Conservation (phyloP, 2,888 invertebrate genomes). For the Mechanitis mazaeus region DNA sequence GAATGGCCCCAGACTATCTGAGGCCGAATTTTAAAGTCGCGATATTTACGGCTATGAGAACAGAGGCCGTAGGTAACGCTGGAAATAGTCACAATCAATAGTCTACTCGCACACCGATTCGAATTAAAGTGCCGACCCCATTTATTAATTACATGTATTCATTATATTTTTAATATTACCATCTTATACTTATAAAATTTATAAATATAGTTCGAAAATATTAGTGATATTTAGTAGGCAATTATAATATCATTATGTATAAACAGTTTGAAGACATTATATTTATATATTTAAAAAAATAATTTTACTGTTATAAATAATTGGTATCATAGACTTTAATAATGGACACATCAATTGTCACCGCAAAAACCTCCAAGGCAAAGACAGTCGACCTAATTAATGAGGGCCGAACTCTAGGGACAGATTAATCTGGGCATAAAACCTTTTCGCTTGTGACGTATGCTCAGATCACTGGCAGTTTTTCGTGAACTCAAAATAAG, state of each 20-base stretch:
- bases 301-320: not conserved
- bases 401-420: conserved; percentile 49
- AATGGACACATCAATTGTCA: conserved; percentile 55
- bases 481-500: conserved; percentile 11
- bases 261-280: no score
- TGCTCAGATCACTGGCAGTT: conserved; percentile 28
- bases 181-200: not conserved
- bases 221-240: no score
- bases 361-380: conserved; percentile 58
- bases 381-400: conserved; percentile 62
- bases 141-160: conserved; percentile 1
- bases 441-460: conserved; percentile 62
- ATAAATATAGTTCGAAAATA: no score
- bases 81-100: conserved; percentile 63
- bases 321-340: conserved; percentile 23
- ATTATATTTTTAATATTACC: not conserved
- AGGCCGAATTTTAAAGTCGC: not conserved
- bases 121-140: conserved; percentile 5
- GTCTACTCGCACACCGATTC: conserved; percentile 6
- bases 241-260: no score
- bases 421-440: conserved; percentile 66
- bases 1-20: no score
- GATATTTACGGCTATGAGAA: conserved; percentile 5
- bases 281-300: no score
- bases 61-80: conserved; percentile 35